Conservation (phyloP, 2,797 vertebrate species). For the Rhodeus uyekii region DNA sequence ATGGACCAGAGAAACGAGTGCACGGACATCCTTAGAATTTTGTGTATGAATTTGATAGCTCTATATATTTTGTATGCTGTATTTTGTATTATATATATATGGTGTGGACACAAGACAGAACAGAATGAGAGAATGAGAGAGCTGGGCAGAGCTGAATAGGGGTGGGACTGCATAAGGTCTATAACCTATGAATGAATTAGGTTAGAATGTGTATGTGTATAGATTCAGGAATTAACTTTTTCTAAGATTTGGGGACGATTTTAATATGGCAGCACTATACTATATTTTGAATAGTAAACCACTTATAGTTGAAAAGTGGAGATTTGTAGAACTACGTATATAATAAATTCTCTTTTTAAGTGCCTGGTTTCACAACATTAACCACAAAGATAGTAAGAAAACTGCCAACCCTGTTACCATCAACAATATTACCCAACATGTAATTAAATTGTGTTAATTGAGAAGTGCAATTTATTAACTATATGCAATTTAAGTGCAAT, state of each 20-base stretch:
- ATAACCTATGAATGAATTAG: background rate
- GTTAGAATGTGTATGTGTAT: background rate
- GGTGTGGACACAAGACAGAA: too few relatives aligned
- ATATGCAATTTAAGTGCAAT: too few relatives aligned
- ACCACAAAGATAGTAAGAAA: background rate
- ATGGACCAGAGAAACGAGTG: background rate
- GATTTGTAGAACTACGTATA: background rate
- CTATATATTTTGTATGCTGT: too few relatives aligned
- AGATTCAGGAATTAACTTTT: background rate
- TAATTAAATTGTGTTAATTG: too few relatives aligned
- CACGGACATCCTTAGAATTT: background rate
- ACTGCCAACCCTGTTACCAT: background rate
- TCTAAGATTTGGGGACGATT: too few relatives aligned
- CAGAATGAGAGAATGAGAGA: too few relatives aligned
- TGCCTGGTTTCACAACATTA: background rate
- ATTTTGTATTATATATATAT: too few relatives aligned
- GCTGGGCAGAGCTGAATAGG: background rate
- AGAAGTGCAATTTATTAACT: too few relatives aligned
- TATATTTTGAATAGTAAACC: too few relatives aligned
- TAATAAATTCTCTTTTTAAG: background rate
- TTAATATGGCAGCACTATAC: too few relatives aligned
- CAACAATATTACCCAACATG: background rate
- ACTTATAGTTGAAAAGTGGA: too few relatives aligned
- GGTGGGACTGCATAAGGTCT: background rate
- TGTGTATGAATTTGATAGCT: too few relatives aligned